Base-by-base conservation (phyloP, 2,888 invertebrate species). In the Sarcophaga variegata region DNA sequence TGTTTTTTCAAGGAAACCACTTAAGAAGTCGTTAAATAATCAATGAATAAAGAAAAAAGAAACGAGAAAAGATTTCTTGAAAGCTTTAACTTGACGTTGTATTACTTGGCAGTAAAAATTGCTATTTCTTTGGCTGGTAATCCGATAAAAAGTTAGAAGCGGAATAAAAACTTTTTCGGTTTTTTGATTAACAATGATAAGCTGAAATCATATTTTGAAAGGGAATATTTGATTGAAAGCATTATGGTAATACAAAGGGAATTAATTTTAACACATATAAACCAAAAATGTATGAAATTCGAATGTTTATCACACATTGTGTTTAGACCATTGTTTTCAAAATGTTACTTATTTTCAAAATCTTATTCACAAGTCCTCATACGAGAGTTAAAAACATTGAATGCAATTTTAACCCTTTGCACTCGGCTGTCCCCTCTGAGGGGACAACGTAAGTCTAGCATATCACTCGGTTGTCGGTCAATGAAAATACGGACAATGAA, bases 21-120 rank as follows among this genome's bases (percentile, higher is more conserved):
- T 93, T 93, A 93, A 92, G 92, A 93, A 92, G 91, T 92, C 92
- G 92, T 93, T 93, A 92, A 93, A 93, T 93, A 93, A 93, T 93
- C 93, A 93, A 93, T 93, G 93, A 91, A 72, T 69, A 54, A 77
- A 54, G 66, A 67, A 66, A 77, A 82, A 76, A 78, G 71, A 84
- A 74, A 81, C 79, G 66, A 75, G 70, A 87, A 27, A 54, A 76
- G 59, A 22, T 67, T 59, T 54, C 64, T n/a, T 67, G 17, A 67
- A 17, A 67, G 62, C 66, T 67, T 79, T 59, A 64, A 64, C n/a
- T 54, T 37, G 64, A n/a, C 66, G 78, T 63, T 17, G 17, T 49
- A 37, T 6, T 63, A 70, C 59, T 76, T 70, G n/a, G 6, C 45
- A n/a, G 10, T 12, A 63, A 10, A 63, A 45, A 75, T 63, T 62